Evolutionary conservation across 1,140 invertebrate species (phyloP).

Genomic region (silkworm (Bombyx mori)): ASM3026992v2 NC_085118.1:7845001-7845500

Average conservation of each 20-base stretch:
- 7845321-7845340: slow-evolving; percentile 30
- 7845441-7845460: slow-evolving; percentile 52
- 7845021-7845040: too few relatives aligned
- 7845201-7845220: neutral
- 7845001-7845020: too few relatives aligned
- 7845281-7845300: slow-evolving; percentile 42
- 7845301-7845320: slow-evolving; percentile 48
- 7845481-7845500: slow-evolving; percentile 62
- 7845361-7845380: slow-evolving; percentile 44
- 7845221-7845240: slow-evolving; percentile 68
- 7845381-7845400: slow-evolving; percentile 47
- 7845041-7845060: slow-evolving; percentile 1
- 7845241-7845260: slow-evolving; percentile 71
- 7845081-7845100: slow-evolving; percentile 25
- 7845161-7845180: too few relatives aligned
- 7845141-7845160: slow-evolving; percentile 1
- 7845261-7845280: slow-evolving; percentile 53
- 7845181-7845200: too few relatives aligned
- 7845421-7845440: slow-evolving; percentile 37
- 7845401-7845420: slow-evolving; percentile 59
- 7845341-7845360: slow-evolving; percentile 48
- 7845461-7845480: slow-evolving; percentile 52
- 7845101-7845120: slow-evolving; percentile 26
- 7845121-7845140: slow-evolving; percentile 6
- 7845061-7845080: slow-evolving; percentile 4